Evolutionary conservation across 2,888 invertebrate genomes (phyloP), one percentile per base, ranked within the genome.

Genomic region (Lymantria monacha): DNA sequence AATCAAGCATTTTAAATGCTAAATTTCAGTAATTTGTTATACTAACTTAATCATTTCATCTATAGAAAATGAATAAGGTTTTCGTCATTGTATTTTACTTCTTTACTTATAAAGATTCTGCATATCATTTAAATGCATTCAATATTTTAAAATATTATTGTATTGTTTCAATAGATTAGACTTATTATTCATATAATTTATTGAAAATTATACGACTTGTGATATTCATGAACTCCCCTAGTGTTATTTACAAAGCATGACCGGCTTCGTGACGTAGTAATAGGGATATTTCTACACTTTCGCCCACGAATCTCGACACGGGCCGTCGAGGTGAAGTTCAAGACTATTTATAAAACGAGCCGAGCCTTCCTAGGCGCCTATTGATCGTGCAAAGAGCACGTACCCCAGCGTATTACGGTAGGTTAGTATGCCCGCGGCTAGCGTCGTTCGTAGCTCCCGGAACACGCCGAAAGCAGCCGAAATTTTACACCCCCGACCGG

Each of bases 261-360:
- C 53, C 62, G 68, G 45, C 64, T 65, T 70, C 65, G 74, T 76
- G 76, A 76, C 76, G 74, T 72, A 75, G 13, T 14, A 75, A 68
- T 60, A 61, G 63, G 70, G 72, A 78, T 77, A 74, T 77, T 76
- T 80, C 72, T 67, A 72, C 74, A 81, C 84, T 85, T 85, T 86
- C 86, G 81, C 84, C 83, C 72, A 80, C 77, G 79, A 79, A 76
- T 74, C 72, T 74, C 74, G 67, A 70, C 66, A 65, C 68, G 73
- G 66, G 63, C 72, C 74, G 71, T 65, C 80, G 82, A 84, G 89
- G 86, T 88, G 83, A 91, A 91, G 89, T 90, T 91, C 89, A 89
- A 85, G 90, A 85, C 85, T 91, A 88, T 89, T 89, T 87, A 89
- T 89, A 89, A 86, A 81, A 74, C 81, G 79, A 77, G 79, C 75